A percentile compares a stretch with the other conserved stretches of the same genome.
phyloP scores from a whole-genome alignment of 2,113 vertebrate genomes.

The Corythoichthys haematopterus region DNA sequence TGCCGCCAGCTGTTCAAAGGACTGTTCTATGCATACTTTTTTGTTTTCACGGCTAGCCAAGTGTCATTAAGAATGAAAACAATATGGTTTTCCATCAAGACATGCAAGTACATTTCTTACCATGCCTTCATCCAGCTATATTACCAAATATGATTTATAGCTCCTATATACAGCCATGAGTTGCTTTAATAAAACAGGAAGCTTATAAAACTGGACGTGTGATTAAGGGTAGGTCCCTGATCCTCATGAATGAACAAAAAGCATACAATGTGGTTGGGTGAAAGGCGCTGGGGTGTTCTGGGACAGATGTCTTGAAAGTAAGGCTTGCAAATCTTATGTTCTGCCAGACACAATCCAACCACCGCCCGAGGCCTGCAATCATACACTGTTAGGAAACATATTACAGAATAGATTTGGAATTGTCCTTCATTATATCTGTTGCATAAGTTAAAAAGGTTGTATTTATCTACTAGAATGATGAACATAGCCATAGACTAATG shows the following conservation, averaged over 20 bases:
- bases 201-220: constrained; percentile 62
- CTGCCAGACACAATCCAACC: constrained; percentile 33
- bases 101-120: constrained; percentile 18
- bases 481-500: constrained; percentile 43
- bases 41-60: constrained; percentile 23
- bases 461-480: constrained; percentile 54
- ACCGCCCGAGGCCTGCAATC: constrained; percentile 17
- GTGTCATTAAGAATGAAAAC: constrained; percentile 54
- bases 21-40: constrained; percentile 37
- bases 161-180: constrained; percentile 53
- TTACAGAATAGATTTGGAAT: constrained; percentile 47
- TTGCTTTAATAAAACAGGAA: constrained; percentile 64
- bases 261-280: constrained; percentile 28
- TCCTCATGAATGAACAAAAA: constrained; percentile 47
- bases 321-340: constrained; percentile 25
- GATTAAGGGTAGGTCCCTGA: constrained; percentile 69
- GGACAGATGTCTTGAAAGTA: constrained; percentile 48
- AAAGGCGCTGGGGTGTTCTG: constrained; percentile 15
- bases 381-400: constrained; percentile 40
- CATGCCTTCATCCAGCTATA: constrained; percentile 47
- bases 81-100: constrained; percentile 58
- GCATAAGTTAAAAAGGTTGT: constrained; percentile 31
- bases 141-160: constrained; percentile 71
- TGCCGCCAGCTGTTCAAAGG: constrained; percentile 53
- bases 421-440: constrained; percentile 36